These are phyloP conservation scores for Coracopsis vasa DNA, from an alignment of 2,113 vertebrate species.

Conservation along the genomic window DNA sequence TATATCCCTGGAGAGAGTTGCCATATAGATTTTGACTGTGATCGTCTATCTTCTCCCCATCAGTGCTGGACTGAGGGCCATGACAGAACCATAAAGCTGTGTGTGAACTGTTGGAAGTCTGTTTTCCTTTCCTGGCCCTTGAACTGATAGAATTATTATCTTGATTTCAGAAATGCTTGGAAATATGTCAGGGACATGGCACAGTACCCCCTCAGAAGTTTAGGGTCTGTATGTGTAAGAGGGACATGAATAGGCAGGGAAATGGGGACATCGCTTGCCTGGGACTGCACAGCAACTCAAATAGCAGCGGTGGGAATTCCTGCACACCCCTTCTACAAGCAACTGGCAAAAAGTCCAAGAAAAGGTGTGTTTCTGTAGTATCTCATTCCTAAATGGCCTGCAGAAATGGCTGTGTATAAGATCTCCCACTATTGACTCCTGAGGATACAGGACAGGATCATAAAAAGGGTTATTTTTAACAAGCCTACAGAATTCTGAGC, in stretches of 20 bases:
- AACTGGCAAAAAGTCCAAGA: not conserved
- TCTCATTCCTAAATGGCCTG: not conserved
- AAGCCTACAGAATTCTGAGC: not conserved
- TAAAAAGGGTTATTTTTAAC: not conserved
- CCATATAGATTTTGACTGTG: not conserved
- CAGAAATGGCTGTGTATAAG: not conserved
- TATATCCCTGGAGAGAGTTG: not conserved
- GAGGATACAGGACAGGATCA: not conserved
- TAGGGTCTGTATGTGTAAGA: not conserved
- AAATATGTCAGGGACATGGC: not conserved
- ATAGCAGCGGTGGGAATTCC: not conserved
- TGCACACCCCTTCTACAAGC: fast-evolving
- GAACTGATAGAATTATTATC: not conserved
- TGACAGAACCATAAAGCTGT: not conserved
- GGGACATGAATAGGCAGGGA: not conserved
- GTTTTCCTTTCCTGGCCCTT: not conserved
- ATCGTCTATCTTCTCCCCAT: not conserved
- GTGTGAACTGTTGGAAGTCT: not conserved
- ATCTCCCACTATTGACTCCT: not conserved
- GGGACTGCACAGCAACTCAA: not conserved
- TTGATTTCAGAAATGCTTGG: not conserved
- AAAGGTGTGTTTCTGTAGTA: not conserved
- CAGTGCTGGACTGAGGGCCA: not conserved
- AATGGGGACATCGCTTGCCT: fast-evolving
- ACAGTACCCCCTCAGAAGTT: not conserved